Percentiles rank a stretch among this genome's conserved stretches.
Conservation (phyloP, 2,797 vertebrate species). For the Mus caroli region DNA sequence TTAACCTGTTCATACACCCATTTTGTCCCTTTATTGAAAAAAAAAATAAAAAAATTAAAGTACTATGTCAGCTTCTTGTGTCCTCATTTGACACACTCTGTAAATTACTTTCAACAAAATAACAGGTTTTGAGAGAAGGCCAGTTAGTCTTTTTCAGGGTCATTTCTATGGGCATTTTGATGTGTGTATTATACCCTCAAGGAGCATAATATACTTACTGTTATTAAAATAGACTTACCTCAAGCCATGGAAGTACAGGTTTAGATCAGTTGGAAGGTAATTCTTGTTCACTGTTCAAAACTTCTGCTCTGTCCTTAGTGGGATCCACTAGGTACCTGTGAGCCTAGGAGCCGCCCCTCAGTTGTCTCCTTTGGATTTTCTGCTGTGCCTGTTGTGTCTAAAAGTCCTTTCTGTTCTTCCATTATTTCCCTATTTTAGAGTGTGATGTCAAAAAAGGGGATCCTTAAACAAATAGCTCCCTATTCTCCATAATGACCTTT, state of each 20-base stretch:
- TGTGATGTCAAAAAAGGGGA: constrained; percentile 6
- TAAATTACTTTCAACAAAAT: constrained; percentile 88
- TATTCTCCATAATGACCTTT: constrained; percentile 50
- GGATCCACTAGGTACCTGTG: constrained; percentile 70
- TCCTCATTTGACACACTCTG: constrained; percentile 92
- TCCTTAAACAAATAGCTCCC: constrained; percentile 60
- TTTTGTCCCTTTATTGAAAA: constrained; percentile 99
- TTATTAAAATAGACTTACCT: constrained; percentile 83
- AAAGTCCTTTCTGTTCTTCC: constrained; percentile 79
- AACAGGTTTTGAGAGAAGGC: constrained; percentile 89
- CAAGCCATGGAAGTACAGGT: constrained; percentile 78
- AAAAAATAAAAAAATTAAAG: constrained; percentile 96
- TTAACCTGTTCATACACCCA: constrained; percentile 99
- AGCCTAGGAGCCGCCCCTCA: constrained; percentile 60
- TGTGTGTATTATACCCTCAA: constrained; percentile 77
- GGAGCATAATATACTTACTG: constrained; percentile 79
- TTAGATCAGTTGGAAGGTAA: constrained; percentile 74
- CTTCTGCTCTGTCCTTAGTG: constrained; percentile 68
- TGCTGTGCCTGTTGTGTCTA: constrained; percentile 75
- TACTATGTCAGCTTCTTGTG: constrained; percentile 93
- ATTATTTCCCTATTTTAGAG: constrained; percentile 65
- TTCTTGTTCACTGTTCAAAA: constrained; percentile 82
- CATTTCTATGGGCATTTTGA: constrained; percentile 84
- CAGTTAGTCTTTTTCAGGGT: constrained; percentile 86
- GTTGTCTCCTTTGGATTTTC: constrained; percentile 77